Conservation (phyloP, 2,113 vertebrate species). For the Raja brachyura region DNA sequence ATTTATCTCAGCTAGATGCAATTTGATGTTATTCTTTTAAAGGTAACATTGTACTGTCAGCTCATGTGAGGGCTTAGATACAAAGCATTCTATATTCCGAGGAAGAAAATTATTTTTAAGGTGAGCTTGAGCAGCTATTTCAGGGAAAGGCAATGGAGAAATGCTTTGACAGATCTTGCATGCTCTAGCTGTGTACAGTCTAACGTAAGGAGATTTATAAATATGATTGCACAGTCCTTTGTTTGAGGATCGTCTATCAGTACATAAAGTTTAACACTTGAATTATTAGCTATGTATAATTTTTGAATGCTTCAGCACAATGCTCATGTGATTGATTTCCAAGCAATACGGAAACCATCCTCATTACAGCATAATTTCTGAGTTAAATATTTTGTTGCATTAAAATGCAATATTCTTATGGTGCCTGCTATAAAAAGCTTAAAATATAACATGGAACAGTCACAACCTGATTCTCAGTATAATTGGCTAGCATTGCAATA, state of each 20-base stretch:
- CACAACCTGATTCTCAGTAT: not conserved
- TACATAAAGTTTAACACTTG: not conserved
- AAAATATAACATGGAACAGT: not conserved
- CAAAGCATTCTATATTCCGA: not conserved
- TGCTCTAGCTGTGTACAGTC: not conserved
- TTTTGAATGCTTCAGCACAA: not conserved
- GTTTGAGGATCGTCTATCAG: not conserved
- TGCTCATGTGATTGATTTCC: slow-evolving; percentile 19
- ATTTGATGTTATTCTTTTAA: not conserved
- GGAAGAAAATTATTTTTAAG: not conserved
- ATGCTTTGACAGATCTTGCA: not conserved
- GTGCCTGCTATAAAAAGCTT: not conserved
- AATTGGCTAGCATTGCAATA: not conserved
- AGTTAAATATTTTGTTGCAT: not conserved
- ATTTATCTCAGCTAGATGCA: not conserved
- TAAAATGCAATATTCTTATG: not conserved
- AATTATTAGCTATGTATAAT: not conserved
- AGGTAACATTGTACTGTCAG: not conserved
- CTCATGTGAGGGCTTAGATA: not conserved
- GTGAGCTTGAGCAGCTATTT: not conserved
- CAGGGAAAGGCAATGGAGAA: not conserved
- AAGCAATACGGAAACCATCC: not conserved
- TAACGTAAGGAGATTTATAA: not conserved
- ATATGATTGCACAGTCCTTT: not conserved
- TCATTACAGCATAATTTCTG: not conserved